phyloP scores from a whole-genome alignment of 2,797 vertebrate species.

The Scyliorhinus canicula region DNA sequence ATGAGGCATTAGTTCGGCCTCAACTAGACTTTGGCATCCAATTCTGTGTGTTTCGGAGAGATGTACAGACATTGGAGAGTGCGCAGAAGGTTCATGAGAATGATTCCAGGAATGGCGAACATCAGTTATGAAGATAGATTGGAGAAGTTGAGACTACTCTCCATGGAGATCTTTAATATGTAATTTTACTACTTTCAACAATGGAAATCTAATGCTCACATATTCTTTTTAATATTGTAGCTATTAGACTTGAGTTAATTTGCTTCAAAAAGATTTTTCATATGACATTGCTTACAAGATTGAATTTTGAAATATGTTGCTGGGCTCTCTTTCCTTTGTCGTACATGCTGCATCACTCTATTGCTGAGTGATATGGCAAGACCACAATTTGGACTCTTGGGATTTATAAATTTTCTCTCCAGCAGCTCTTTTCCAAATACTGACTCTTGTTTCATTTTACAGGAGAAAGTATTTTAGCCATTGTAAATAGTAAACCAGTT shows the following conservation, averaged over 20 bases:
- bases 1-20: too few relatives aligned
- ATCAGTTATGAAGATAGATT: too few relatives aligned
- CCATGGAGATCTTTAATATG: background rate
- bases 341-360: background rate
- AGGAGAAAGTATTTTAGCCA: background rate
- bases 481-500: background rate
- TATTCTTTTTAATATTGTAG: background rate
- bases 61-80: too few relatives aligned
- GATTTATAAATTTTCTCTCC: background rate
- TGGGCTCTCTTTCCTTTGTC: background rate
- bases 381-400: background rate
- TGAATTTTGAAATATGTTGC: background rate
- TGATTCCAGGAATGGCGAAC: too few relatives aligned
- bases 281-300: background rate
- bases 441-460: background rate
- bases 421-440: background rate
- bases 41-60: too few relatives aligned
- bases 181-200: background rate
- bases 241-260: background rate
- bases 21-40: too few relatives aligned
- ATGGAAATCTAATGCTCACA: background rate
- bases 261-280: background rate
- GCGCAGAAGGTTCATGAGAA: too few relatives aligned
- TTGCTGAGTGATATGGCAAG: background rate
- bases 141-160: too few relatives aligned